A percentile compares a stretch with the other conserved stretches of the same genome.
Evolutionary conservation across 2,113 vertebrate species (phyloP).

Genomic region (Strigops habroptila): DNA sequence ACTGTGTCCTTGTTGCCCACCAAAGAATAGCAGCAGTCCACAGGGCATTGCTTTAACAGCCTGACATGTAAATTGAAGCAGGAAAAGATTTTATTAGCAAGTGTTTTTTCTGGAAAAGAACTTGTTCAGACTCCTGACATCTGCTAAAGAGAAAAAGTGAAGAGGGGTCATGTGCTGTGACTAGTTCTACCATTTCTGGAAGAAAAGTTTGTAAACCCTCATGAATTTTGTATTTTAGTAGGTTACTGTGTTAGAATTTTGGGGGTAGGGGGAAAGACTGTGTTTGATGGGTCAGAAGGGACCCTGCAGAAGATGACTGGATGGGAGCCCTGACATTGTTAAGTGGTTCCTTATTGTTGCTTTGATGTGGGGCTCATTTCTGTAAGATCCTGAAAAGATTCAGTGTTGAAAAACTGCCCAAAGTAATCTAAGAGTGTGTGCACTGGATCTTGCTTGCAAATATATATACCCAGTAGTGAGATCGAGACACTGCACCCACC

Average conservation of each 20-base stretch:
- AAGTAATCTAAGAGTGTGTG: neutral
- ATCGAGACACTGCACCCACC: neutral
- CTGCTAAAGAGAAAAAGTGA: neutral
- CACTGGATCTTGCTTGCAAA: neutral
- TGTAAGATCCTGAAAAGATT: neutral
- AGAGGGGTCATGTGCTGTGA: neutral
- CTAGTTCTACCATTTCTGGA: neutral
- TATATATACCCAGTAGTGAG: neutral
- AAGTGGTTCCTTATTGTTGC: neutral
- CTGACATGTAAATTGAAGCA: neutral
- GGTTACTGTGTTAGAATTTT: neutral
- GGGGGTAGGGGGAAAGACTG: neutral
- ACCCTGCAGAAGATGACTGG: neutral
- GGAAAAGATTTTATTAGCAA: neutral
- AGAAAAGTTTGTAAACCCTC: neutral
- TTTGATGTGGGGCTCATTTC: neutral
- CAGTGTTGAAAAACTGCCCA: neutral
- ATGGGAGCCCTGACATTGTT: neutral
- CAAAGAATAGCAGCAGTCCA: neutral
- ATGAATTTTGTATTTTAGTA: neutral
- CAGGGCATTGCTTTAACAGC: neutral
- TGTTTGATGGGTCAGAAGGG: neutral
- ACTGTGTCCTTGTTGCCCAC: neutral
- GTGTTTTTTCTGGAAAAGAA: neutral
- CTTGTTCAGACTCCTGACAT: neutral